Base-by-base conservation (phyloP, 2,888 invertebrate species). In the Drosophila dives region DNA sequence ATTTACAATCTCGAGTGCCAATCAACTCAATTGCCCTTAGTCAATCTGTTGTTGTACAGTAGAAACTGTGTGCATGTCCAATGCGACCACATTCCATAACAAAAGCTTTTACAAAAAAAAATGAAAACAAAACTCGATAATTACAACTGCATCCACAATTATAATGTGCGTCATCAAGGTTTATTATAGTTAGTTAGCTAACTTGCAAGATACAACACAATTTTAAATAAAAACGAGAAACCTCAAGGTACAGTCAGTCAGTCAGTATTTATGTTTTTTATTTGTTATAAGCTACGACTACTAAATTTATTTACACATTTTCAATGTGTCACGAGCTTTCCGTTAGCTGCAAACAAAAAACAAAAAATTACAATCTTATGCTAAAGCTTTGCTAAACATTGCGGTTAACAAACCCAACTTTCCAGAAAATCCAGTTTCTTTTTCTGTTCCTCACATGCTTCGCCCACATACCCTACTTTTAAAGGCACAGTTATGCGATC, bases 131-230 rank as follows among this genome's bases (percentile, higher is more conserved):
- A 54, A 62, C 26, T 49, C 29, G 20, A 32, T 23, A 34, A 62
- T 32, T 40, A 60, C 66, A 74, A 72, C 72, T 77, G 61, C 54
- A 67, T 53, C 55, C 20, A 59, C 61, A 74, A 61, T 72, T 83
- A 75, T 64, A 63, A 53, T 40, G 59, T 86, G 75, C 61, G 84
- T 89, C 79, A 84, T 70, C 64, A 71, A 81, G 79, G 84, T 71
- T 83, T 74, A 71, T 68, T 66, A 51, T 56, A 45, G 48, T 33
- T 55, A 68, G 50, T 62, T 58, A 36, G 34, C 15, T 59, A 50
- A 53, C 54, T 68, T 20, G 26, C 26, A 38, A 56, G 33, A 26
- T 29, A 20, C 33, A 56, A 48, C 32, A 56, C 58, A 45, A 3
- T 45, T 40, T 42, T 48, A n/a, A n/a, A n/a, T n/a, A n/a, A n/a